Conservation (phyloP, 2,797 vertebrate genomes). For the Nyctibius grandis region DNA sequence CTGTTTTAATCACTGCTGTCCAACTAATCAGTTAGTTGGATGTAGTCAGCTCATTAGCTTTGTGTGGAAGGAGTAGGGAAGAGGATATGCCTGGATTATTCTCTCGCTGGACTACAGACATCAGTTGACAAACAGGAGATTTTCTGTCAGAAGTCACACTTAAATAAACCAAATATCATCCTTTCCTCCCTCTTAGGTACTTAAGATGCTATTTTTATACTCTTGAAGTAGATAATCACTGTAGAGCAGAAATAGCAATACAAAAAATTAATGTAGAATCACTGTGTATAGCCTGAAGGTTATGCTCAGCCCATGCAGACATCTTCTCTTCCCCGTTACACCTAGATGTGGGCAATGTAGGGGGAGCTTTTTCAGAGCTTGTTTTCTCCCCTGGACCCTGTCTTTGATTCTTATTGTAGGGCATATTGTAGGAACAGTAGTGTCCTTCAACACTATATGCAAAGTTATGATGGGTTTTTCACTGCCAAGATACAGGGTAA, state of each 20-base stretch:
- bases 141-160: conserved; percentile 19
- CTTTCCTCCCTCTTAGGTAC: not conserved
- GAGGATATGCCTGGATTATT: not conserved
- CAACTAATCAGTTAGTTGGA: not conserved
- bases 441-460: not conserved
- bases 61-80: not conserved
- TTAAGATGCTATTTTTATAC: conserved; percentile 26
- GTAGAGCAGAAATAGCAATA: conserved; percentile 3
- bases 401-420: not conserved
- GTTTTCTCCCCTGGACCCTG: not conserved
- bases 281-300: not conserved
- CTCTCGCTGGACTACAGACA: not conserved
- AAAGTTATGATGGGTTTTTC: not conserved
- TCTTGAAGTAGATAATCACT: conserved; percentile 34
- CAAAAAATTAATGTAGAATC: not conserved
- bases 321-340: not conserved
- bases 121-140: not conserved
- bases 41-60: not conserved
- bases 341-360: not conserved
- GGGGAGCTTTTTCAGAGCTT: not conserved
- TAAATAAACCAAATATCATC: not conserved
- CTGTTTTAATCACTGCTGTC: not conserved
- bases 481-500: not conserved
- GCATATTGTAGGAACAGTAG: not conserved
- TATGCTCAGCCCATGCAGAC: not conserved